Evolutionary conservation across 2,113 vertebrate species (phyloP), one percentile per base, ranked within the genome.

Genomic region (Trogon melanurus): DNA sequence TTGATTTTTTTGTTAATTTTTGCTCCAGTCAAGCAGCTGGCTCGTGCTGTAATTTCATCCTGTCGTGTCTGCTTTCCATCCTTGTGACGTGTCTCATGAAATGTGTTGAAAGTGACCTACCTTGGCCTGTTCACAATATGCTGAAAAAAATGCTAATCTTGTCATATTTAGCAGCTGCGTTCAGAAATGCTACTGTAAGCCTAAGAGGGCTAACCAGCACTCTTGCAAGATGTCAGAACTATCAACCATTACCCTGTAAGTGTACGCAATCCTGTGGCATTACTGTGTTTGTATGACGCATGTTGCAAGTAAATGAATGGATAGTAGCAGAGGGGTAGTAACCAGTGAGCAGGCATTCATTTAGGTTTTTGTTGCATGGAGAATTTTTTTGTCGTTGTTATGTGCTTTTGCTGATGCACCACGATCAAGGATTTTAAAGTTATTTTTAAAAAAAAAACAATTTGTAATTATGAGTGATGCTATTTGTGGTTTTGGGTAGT

Each of bases 121-220:
- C 96, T 95, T 94, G 95, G 97, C 97, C 94, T 97, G 88, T 97
- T 97, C 96, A 79, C 64, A 2, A 69, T 78, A 97, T 88, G 97
- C 97, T 98, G 97, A 98, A 97, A 95, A 92, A 95, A 96, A 90
- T 99, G 98, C 98, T 99, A 98, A 99, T 98, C 98, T 99, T 99
- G 98, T 99, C 98, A 97, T 98, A 98, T 99, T 98, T 98, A 99
- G 99, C 99, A 99, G 99, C 99, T 99, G 99, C 99, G 99, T 99
- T 98, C 99, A 99, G 99, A 99, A 99, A 99, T 99, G 99, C 99
- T 99, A 99, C 99, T 99, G 99, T 99, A 99, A 99, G 98, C 99
- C 99, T 98, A 98, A 98, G 98, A 99, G 99, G 98, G 99, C 98
- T 98, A 98, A 98, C 98, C 99, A 99, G 98, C 99, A 99, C 98